Evolutionary conservation across 2,888 invertebrate genomes (phyloP), one percentile per base, ranked within the genome.

Genomic region (Isoperla grammatica): DNA sequence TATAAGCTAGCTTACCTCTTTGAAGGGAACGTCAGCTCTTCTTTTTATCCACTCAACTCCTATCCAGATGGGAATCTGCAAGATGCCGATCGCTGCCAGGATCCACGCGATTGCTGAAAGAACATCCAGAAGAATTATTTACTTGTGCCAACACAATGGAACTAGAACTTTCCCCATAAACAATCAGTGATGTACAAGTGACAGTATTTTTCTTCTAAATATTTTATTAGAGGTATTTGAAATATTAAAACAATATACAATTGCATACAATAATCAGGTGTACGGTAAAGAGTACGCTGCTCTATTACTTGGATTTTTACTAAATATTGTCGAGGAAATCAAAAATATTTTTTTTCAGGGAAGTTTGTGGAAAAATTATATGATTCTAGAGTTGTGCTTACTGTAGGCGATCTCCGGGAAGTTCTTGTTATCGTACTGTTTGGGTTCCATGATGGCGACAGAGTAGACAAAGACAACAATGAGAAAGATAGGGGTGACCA

Each of bases 401-500:
- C 87, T 81, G 65, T 82, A 80, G 17, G 79, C 84, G 67, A 78
- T 78, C n/a, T 70, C 69, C 0, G 89, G 87, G 66, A 61, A 58
- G 4, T 37, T 35, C 9, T 77, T 76, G 53, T 74, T 71, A 40
- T 84, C 85, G 66, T 88, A 88, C 0, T 72, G 75, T 2, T 86
- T 70, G 0, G 83, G 80, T 61, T 82, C 76, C 61, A 82, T 80
- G 0, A 81, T 81, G 0, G 76, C 71, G 35, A 88, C 73, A 4
- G 87, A 87, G 70, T 89, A 90, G 6, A 87, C 68, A 66, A 90
- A 80, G 55, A 91, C 88, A 0, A 80, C 70, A 2, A 83, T 75
- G 79, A 91, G 84, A 61, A 88, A 76, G 0, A 80, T 68, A 0
- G 92, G 92, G 1, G 88, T 88, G 43, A 90, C 72, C 5, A 88